Evolutionary conservation across 2,888 invertebrate genomes (phyloP).

Genomic region (Ormyrus pomaceus): DNA sequence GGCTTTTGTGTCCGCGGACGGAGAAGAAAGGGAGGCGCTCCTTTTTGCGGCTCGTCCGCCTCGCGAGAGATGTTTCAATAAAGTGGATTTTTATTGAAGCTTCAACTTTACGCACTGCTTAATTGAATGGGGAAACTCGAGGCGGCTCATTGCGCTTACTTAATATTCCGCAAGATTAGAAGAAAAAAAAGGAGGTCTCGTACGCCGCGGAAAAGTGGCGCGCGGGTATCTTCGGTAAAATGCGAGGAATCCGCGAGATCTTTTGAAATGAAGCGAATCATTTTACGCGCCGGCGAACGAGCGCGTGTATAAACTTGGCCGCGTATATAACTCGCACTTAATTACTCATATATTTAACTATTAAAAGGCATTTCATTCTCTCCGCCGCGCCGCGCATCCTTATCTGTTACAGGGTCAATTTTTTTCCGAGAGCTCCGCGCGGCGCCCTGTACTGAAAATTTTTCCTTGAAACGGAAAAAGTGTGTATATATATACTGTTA

Average conservation of each 20-base stretch:
- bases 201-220: too few species aligned
- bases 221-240: too few species aligned
- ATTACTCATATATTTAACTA: conserved; percentile 14
- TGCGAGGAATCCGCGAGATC: not conserved
- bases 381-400: not conserved
- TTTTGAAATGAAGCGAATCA: not conserved
- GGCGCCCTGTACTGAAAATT: not conserved
- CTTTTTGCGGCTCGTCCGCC: too few species aligned
- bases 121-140: too few species aligned
- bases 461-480: not conserved
- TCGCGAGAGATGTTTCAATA: too few species aligned
- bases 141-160: too few species aligned
- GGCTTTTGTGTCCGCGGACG: too few species aligned
- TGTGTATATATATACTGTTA: not conserved
- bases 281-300: not conserved
- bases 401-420: conserved; percentile 30
- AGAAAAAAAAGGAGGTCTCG: too few species aligned
- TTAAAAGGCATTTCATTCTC: not conserved
- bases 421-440: not conserved
- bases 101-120: too few species aligned
- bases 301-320: not conserved
- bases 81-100: too few species aligned
- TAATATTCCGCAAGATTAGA: too few species aligned
- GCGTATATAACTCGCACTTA: conserved; percentile 1
- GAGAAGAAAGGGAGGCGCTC: too few species aligned